These are phyloP conservation scores for Agelas oroides DNA, from an alignment of 37 sponge, comb jelly and placozoan genomes.

Conservation along the genomic window DNA sequence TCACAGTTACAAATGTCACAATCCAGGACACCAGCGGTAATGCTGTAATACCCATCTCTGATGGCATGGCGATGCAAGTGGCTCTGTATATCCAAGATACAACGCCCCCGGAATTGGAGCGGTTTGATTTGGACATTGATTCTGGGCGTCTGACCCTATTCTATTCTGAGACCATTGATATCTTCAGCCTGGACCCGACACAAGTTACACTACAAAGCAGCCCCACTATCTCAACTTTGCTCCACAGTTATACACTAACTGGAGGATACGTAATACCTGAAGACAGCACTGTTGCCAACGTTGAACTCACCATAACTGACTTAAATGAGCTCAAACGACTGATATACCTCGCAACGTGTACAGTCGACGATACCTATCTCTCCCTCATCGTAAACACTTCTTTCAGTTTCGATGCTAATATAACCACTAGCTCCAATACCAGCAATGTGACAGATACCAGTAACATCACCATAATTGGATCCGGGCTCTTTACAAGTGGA, in stretches of 20 bases:
- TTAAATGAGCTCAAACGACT: conserved; percentile 89
- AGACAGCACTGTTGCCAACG: conserved; percentile 54
- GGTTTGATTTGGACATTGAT: conserved; percentile 75
- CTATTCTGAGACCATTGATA: conserved; percentile 90
- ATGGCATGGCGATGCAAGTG: conserved; percentile 35
- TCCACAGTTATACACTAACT: conserved; percentile 49
- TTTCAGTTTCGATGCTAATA: neutral
- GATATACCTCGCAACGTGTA: conserved; percentile 68
- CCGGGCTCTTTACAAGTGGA: neutral
- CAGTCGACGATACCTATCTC: conserved; percentile 65
- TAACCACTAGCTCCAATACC: neutral
- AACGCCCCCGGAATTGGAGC: conserved; percentile 66
- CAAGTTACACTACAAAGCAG: conserved; percentile 77
- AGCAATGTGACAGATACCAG: neutral
- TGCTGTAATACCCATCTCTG: conserved; percentile 37
- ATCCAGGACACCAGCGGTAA: conserved; percentile 77
- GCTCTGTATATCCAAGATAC: conserved; percentile 55
- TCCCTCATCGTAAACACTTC: conserved; percentile 23
- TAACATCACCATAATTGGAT: neutral
- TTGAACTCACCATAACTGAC: conserved; percentile 63
- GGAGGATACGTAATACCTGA: conserved; percentile 60
- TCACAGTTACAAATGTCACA: conserved; percentile 46
- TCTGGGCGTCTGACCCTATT: conserved; percentile 66
- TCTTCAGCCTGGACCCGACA: conserved; percentile 53
- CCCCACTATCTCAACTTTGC: conserved; percentile 10